Conservation (phyloP, 2,888 invertebrate species). For the Automeris io region DNA sequence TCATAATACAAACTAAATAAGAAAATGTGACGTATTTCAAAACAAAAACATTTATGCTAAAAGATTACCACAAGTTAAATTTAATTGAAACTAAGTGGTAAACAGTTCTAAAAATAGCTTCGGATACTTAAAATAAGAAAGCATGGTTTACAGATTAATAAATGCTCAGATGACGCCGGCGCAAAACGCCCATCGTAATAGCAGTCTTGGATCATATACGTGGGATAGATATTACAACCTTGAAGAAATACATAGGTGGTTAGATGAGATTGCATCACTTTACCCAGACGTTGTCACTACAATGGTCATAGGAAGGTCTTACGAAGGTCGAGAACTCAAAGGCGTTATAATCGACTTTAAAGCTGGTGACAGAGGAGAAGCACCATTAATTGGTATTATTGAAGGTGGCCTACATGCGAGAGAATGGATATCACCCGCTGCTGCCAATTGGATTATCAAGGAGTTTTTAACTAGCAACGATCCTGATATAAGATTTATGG, state of each 20-base stretch:
- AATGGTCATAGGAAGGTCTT: conserved; percentile 74
- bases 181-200: conserved; percentile 15
- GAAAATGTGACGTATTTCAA: too few relatives aligned
- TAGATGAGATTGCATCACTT: conserved; percentile 61
- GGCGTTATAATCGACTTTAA: conserved; percentile 64
- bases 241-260: conserved; percentile 77
- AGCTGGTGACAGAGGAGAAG: conserved; percentile 23
- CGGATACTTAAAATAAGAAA: too few relatives aligned
- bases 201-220: conserved; percentile 27
- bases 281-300: conserved; percentile 68
- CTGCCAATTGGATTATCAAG: conserved; percentile 82
- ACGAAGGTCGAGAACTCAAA: conserved; percentile 76
- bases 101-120: too few relatives aligned
- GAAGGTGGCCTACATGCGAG: conserved; percentile 81
- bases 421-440: conserved; percentile 86
- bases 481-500: conserved; percentile 70
- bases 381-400: conserved; percentile 72
- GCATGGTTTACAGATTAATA: conserved; percentile 37
- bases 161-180: conserved; percentile 44
- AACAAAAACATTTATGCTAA: too few relatives aligned
- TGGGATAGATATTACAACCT: conserved; percentile 79
- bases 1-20: too few relatives aligned
- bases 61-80: not conserved
- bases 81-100: too few relatives aligned
- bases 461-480: conserved; percentile 80